A percentile compares a stretch with the other conserved stretches of the same genome.
Conservation (phyloP, 2,888 invertebrate species). For the Syrista parreyssii region DNA sequence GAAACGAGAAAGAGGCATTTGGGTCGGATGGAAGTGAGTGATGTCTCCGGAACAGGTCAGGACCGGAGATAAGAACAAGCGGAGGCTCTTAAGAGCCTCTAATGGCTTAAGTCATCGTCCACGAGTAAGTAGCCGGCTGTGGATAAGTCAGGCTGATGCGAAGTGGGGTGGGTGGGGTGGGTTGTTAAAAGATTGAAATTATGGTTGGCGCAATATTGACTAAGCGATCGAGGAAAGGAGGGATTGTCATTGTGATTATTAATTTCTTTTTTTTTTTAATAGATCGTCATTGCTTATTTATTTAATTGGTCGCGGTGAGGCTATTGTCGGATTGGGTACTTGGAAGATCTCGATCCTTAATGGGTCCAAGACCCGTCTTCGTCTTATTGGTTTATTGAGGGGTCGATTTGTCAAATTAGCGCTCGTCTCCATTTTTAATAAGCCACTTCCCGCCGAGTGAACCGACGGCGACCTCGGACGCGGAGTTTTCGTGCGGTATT, state of each 20-base stretch:
- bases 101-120: slow-evolving; percentile 25
- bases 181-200: neutral
- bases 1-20: neutral
- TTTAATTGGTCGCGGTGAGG: slow-evolving; percentile 7
- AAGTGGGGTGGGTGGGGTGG: too few species aligned
- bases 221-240: neutral
- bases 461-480: too few species aligned
- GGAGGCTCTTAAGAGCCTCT: slow-evolving; percentile 28
- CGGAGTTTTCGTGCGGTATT: too few species aligned
- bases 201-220: neutral
- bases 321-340: slow-evolving; percentile 6
- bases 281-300: slow-evolving; percentile 9
- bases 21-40: slow-evolving; percentile 2
- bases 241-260: neutral
- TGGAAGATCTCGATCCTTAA: slow-evolving; percentile 16
- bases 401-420: slow-evolving; percentile 30
- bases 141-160: too few species aligned
- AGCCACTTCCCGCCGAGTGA: slow-evolving; percentile 25
- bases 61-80: slow-evolving; percentile 8
- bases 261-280: neutral
- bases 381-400: slow-evolving; percentile 24
- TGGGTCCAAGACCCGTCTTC: slow-evolving; percentile 13
- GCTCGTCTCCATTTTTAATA: slow-evolving; percentile 27
- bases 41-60: slow-evolving; percentile 5
- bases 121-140: slow-evolving; percentile 3